Base-by-base conservation (phyloP, 2,797 vertebrate genomes). In the Cheirogaleus major region DNA sequence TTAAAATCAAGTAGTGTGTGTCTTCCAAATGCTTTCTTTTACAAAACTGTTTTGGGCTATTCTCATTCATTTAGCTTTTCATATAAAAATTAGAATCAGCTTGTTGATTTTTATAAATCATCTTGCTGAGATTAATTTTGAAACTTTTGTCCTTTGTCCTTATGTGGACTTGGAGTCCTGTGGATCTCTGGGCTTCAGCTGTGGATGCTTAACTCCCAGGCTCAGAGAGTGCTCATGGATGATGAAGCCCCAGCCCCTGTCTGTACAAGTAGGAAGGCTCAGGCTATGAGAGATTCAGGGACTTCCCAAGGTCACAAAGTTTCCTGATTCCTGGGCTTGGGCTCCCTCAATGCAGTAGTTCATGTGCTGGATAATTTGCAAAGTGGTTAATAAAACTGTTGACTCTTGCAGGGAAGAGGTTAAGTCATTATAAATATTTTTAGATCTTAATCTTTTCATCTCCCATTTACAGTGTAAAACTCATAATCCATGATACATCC, bases 401-500 rank as follows among this genome's bases (percentile, higher is more conserved):
- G 41, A 22, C 65, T 88, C 82, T 72, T 82, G 38, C n/a, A 65
- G 20, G 27, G 7, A 76, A 17, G 32, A 38, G 11, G 32, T 72
- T 35, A 91, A 95, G 55, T 73, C 69, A 45, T 69, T 81, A 82
- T 57, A 91, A 89, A 95, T 95, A 83, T 75, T 95, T 93, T 73
- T 72, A 78, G 69, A 73, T 81, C 38, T 89, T 83, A 70, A 82
- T 95, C 18, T 85, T 89, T 69, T 86, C 35, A 41, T 57, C 20
- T 95, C 55, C 43, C 25, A 79, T 75, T 76, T 93, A 67, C 10
- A 79, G 43, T 45, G 57, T 75, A 86, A 93, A 83, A 65, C 75
- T 93, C n/a, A 65, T 83, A 69, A 61, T 61, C 57, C 32, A 59
- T 27, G 27, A 78, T 70, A 75, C 7, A 41, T 80, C 17, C 22